Conservation (phyloP, 2,888 invertebrate genomes). For the Penaeus monodon region DNA sequence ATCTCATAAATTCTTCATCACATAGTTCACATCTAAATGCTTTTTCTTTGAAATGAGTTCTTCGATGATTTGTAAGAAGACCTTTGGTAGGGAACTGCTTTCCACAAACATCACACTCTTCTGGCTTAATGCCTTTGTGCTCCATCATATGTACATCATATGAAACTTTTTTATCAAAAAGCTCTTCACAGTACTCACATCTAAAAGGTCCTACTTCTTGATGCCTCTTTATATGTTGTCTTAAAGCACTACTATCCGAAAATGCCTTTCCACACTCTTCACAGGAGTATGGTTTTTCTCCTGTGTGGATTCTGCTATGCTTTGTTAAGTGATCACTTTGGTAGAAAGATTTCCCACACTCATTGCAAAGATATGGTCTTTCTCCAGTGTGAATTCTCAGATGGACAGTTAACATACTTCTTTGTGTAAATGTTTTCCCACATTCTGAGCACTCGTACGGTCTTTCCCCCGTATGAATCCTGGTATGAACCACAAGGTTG, state of each 20-base stretch:
- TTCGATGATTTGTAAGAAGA: conserved; percentile 54
- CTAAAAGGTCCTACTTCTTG: conserved; percentile 55
- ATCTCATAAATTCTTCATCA: conserved; percentile 56
- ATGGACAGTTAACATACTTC: conserved; percentile 61
- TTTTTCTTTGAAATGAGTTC: conserved; percentile 60
- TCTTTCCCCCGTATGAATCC: conserved; percentile 61
- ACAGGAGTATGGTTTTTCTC: conserved; percentile 58
- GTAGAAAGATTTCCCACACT: conserved; percentile 63
- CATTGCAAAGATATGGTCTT: conserved; percentile 59
- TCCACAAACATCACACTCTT: conserved; percentile 61
- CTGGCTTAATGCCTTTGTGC: conserved; percentile 61
- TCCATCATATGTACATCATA: conserved; percentile 62
- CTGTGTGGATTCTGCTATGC: conserved; percentile 59
- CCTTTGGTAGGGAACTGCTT: conserved; percentile 61
- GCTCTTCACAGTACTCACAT: conserved; percentile 55
- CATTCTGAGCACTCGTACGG: conserved; percentile 57
- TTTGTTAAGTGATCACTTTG: conserved; percentile 63
- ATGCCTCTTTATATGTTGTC: conserved; percentile 59
- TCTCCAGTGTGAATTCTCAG: conserved; percentile 62
- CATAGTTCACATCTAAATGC: conserved; percentile 60
- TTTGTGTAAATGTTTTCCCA: conserved; percentile 60
- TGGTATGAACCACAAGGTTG: conserved; percentile 58
- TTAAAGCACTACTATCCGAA: conserved; percentile 60
- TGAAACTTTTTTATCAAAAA: conserved; percentile 56
- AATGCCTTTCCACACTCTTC: conserved; percentile 61